These are phyloP conservation scores for Uropetala carovei DNA, from an alignment of 2,888 invertebrate genomes.

Conservation along the genomic window DNA sequence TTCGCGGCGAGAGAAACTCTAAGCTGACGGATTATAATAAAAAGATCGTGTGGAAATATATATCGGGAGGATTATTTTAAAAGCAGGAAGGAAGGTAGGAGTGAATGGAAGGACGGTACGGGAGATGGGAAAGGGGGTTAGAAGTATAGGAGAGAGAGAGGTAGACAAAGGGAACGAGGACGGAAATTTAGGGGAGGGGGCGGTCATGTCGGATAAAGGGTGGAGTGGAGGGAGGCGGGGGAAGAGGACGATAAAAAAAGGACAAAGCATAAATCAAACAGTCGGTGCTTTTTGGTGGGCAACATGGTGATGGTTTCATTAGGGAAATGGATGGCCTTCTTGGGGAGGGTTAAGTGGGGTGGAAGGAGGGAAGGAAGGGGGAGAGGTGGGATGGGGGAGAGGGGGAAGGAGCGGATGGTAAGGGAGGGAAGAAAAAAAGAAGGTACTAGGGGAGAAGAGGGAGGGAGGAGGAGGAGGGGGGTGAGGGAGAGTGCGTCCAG, in stretches of 20 bases:
- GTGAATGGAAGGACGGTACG: neutral
- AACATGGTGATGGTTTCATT: constrained; percentile 57
- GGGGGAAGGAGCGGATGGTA: constrained; percentile 20
- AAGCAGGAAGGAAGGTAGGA: neutral
- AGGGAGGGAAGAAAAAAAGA: constrained; percentile 40
- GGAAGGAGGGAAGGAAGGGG: neutral
- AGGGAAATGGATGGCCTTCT: constrained; percentile 52
- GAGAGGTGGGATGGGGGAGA: neutral
- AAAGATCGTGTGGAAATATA: neutral
- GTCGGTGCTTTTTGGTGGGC: constrained; percentile 60
- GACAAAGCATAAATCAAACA: constrained; percentile 60
- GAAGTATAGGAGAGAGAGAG: neutral
- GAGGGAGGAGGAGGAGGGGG: neutral
- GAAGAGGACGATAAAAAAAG: constrained; percentile 31
- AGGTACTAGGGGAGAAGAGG: constrained; percentile 35
- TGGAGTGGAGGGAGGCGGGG: neutral
- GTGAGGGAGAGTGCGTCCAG: neutral
- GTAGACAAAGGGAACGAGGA: neutral
- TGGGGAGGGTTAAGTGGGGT: constrained; percentile 29
- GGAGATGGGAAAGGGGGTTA: neutral
- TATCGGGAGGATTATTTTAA: neutral
- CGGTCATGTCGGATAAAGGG: neutral
- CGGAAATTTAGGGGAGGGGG: neutral
- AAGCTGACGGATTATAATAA: neutral
- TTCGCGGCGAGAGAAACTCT: neutral